These are phyloP conservation scores for Carassius auratus DNA, from an alignment of 2,113 vertebrate species.

Conservation along the genomic window DNA sequence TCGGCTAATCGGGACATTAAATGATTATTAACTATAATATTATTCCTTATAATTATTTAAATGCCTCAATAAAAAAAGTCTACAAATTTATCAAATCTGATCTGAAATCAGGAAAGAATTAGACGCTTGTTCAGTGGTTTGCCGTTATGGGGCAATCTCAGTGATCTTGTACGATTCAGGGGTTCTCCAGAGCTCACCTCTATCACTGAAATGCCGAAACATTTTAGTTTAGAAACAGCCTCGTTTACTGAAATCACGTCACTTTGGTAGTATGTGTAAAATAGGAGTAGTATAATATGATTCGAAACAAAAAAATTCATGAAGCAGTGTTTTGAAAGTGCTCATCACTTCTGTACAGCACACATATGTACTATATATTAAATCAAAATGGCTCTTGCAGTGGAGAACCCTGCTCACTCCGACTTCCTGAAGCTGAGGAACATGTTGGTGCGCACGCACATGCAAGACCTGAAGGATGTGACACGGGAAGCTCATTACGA, in stretches of 20 bases:
- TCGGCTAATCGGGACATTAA: no score
- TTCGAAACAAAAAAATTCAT: no score
- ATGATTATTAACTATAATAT: no score
- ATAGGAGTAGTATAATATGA: no score
- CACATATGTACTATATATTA: no score
- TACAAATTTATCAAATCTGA: not conserved
- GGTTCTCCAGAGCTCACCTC: not conserved
- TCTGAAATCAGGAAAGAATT: not conserved
- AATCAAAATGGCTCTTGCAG: constrained; percentile 53
- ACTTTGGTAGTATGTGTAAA: no score
- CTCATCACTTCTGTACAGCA: no score
- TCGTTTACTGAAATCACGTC: no score
- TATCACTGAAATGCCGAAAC: not conserved
- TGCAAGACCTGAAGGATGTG: constrained; percentile 97
- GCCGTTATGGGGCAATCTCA: not conserved
- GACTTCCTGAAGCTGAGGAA: constrained; percentile 96
- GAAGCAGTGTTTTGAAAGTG: no score
- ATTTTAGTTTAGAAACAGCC: not conserved
- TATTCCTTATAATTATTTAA: no score
- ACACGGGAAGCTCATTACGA: constrained; percentile 92
- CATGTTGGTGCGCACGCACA: constrained; percentile 95
- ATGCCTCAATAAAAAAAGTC: no score
- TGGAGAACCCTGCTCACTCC: constrained; percentile 79
- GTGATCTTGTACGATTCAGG: not conserved
- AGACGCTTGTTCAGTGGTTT: no score